Conservation (phyloP, 2,888 invertebrate species). For the Patella pellucida region DNA sequence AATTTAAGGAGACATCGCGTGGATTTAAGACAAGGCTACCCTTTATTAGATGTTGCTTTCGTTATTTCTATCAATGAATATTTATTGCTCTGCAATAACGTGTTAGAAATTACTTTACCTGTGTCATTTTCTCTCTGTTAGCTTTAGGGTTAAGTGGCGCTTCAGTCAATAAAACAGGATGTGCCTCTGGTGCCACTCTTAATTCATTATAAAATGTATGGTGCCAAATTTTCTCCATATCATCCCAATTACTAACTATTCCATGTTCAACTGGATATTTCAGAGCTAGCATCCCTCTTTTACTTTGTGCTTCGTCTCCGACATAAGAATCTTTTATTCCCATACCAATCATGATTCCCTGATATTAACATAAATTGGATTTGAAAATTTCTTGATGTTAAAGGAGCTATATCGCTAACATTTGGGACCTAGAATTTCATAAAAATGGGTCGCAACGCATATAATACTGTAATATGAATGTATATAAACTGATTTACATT, state of each 20-base stretch:
- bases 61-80: too few species aligned
- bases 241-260: slow-evolving; percentile 64
- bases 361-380: slow-evolving; percentile 10
- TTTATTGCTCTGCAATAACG: too few species aligned
- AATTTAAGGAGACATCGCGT: too few species aligned
- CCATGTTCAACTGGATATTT: slow-evolving; percentile 64
- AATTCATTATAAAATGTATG: slow-evolving; percentile 64
- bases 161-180: slow-evolving; percentile 88
- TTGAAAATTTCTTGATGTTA: too few species aligned
- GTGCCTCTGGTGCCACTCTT: slow-evolving; percentile 78
- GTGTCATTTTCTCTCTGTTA: slow-evolving; percentile 81
- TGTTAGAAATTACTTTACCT: slow-evolving; percentile 6
- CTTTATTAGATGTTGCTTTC: too few species aligned
- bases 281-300: slow-evolving; percentile 65
- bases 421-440: too few species aligned
- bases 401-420: too few species aligned
- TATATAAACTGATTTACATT: too few species aligned
- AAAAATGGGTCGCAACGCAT: too few species aligned
- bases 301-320: slow-evolving; percentile 54
- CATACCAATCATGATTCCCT: slow-evolving; percentile 90
- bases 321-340: slow-evolving; percentile 77
- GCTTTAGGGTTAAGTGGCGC: slow-evolving; percentile 90
- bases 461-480: too few species aligned
- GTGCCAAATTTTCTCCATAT: slow-evolving; percentile 66
- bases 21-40: too few species aligned